phyloP scores from a whole-genome alignment of 2,797 vertebrate genomes.

The Rhinoraja longicauda region DNA sequence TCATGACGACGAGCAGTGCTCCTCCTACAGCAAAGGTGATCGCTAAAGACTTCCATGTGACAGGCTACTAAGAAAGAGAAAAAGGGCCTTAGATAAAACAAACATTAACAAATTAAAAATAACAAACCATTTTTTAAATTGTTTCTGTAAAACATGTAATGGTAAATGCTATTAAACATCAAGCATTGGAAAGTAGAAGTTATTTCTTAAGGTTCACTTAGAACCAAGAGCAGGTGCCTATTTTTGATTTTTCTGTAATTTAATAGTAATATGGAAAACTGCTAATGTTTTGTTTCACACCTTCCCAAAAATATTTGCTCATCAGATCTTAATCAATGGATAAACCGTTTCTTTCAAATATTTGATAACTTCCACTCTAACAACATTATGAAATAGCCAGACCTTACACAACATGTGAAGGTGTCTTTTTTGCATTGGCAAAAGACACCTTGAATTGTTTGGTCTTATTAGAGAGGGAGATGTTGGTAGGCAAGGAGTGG shows the following conservation, averaged over 20 bases:
- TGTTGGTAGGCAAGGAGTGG: too few relatives aligned
- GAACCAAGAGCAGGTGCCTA: neutral
- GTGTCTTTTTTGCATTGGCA: neutral
- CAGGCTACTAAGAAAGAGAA: constrained; percentile 63
- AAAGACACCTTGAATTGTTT: neutral
- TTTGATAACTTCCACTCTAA: neutral
- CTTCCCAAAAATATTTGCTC: neutral
- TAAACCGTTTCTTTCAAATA: neutral
- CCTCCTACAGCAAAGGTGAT: constrained; percentile 77
- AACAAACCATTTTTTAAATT: constrained; percentile 12
- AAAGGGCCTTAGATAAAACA: neutral
- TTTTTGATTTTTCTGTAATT: neutral
- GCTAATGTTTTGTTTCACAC: too few relatives aligned
- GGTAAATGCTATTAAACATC: neutral
- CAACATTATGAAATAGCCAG: neutral
- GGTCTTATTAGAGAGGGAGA: neutral
- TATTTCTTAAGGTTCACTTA: neutral
- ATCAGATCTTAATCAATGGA: neutral
- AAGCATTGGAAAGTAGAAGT: neutral
- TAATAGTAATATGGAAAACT: neutral
- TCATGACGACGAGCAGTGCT: constrained; percentile 72
- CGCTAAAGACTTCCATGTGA: constrained; percentile 86
- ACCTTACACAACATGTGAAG: neutral
- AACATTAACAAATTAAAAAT: neutral
- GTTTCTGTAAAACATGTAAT: accelerated